Percentiles rank a stretch among this genome's conserved stretches.
phyloP scores from a whole-genome alignment of 2,888 invertebrate species.

The Drosophila neonasuta region DNA sequence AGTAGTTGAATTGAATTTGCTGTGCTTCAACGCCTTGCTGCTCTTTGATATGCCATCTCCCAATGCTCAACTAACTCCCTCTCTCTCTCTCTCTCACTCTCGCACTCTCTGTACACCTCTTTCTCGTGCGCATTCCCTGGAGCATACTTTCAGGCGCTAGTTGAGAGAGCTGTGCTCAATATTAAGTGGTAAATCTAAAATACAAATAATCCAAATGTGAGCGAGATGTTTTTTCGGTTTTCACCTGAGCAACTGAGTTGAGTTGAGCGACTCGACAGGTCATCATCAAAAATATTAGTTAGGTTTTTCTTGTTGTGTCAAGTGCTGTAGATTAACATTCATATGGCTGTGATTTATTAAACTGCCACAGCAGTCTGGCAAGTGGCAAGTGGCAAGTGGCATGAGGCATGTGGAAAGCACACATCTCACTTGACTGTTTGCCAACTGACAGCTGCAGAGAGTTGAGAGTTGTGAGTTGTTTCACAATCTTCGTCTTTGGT shows the following conservation, averaged over 20 bases:
- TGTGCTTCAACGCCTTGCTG: constrained; percentile 73
- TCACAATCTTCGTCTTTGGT: constrained; percentile 37
- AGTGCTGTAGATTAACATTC: constrained; percentile 46
- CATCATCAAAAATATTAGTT: constrained; percentile 9
- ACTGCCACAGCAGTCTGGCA: constrained; percentile 43
- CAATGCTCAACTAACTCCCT: constrained; percentile 2
- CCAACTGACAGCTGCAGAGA: constrained; percentile 66
- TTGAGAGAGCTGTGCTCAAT: constrained; percentile 33
- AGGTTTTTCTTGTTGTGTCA: constrained; percentile 16
- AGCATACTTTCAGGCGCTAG: constrained; percentile 45
- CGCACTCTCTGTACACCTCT: not conserved
- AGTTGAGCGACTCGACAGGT: not conserved
- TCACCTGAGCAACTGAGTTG: constrained; percentile 31
- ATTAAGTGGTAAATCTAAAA: constrained; percentile 32
- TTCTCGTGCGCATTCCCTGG: constrained; percentile 38
- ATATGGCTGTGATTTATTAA: constrained; percentile 66
- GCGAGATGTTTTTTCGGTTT: not conserved
- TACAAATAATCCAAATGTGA: constrained; percentile 27
- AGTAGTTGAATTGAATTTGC: constrained; percentile 76
- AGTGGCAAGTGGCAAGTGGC: constrained; percentile 35
- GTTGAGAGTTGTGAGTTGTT: constrained; percentile 55
- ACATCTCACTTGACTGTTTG: constrained; percentile 10
- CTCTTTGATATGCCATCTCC: constrained; percentile 63
- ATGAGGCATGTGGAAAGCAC: constrained; percentile 7
- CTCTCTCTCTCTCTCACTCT: not conserved